These are phyloP conservation scores for Anodontia alba DNA, from an alignment of 2,888 invertebrate species.

Conservation along the genomic window DNA sequence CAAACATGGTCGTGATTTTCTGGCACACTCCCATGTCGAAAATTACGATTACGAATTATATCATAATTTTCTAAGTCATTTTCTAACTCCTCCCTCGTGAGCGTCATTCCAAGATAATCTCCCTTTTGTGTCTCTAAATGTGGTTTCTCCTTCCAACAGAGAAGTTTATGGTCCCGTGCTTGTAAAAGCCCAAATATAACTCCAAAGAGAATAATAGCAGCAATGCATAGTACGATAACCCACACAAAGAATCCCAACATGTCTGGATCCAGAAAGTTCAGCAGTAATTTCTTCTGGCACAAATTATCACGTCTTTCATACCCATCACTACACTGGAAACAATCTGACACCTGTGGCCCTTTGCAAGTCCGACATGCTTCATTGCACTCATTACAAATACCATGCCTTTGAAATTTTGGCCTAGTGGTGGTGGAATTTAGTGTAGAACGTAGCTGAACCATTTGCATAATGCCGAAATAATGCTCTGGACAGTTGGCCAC, in stretches of 20 bases:
- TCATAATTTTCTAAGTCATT: constrained; percentile 62
- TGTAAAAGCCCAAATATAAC: constrained; percentile 77
- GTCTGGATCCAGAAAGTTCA: constrained; percentile 79
- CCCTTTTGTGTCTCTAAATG: constrained; percentile 68
- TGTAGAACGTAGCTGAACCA: constrained; percentile 68
- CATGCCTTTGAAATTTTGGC: constrained; percentile 69
- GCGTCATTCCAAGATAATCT: constrained; percentile 72
- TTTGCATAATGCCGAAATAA: constrained; percentile 76
- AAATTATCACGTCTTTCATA: constrained; percentile 65
- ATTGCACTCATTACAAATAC: constrained; percentile 75
- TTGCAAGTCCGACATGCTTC: constrained; percentile 78
- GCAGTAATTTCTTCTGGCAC: constrained; percentile 76
- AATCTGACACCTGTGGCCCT: constrained; percentile 70
- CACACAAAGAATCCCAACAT: constrained; percentile 78
- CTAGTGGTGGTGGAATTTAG: constrained; percentile 52
- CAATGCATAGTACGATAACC: constrained; percentile 79
- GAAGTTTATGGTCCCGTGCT: constrained; percentile 72
- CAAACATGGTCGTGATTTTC: constrained; percentile 51
- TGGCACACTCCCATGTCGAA: constrained; percentile 57
- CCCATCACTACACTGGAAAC: constrained; percentile 75
- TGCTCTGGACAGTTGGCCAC: constrained; percentile 78
- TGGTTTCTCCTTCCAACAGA: constrained; percentile 77
- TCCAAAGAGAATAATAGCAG: constrained; percentile 76
- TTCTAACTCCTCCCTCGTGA: constrained; percentile 60
- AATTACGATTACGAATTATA: constrained; percentile 61